Base-by-base conservation (phyloP, 35 echinoderm and acorn worm species). In the Strongylocentrotus purpuratus region DNA sequence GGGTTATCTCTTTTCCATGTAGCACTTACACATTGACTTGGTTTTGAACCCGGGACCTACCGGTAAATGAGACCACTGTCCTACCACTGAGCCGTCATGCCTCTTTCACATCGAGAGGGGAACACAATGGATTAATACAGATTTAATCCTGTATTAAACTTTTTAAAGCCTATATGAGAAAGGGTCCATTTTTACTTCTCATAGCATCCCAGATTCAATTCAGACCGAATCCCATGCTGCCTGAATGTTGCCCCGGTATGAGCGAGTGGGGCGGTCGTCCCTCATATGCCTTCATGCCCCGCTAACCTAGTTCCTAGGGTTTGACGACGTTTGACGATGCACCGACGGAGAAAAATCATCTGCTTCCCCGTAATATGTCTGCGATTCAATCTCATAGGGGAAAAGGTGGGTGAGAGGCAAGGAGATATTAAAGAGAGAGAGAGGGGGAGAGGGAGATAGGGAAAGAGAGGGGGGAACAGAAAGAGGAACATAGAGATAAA, bases 251-350 rank as follows among this genome's bases (percentile, higher is more conserved):
- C 65, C 22, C 65, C n/a, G n/a, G n/a, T n/a, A n/a, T 11, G 52
- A 59, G 17, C 22, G 65, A 78, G 65, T 22, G 25, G 65, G 65
- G 65, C 65, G 65, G 65, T 78, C 65, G 4, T 78, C 28, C 65
- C 65, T 78, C 22, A 4, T 78, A 78, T 25, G 20, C 65, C 65
- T 28, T 78, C 65, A n/a, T 78, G 65, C 2, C 22, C 65, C 18
- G 20, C 65, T 78, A 78, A 78, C 65, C 65, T 78, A 78, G 65
- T 78, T 78, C 65, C 20, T n/a, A 28, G 1, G 4, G 65, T 78
- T 78, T 78, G 65, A 78, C 65, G 65, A 78, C 65, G 28, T 78
- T 28, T 78, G 65, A 78, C 65, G 65, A 78, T 78, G 65, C 65
- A 78, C 20, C 65, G 22, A 78, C 65, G 65, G 65, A 78, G 22